A percentile compares a stretch with the other conserved stretches of the same genome.
Evolutionary conservation across 2,113 vertebrate species (phyloP).

Genomic region (Sigmodon hispidus): DNA sequence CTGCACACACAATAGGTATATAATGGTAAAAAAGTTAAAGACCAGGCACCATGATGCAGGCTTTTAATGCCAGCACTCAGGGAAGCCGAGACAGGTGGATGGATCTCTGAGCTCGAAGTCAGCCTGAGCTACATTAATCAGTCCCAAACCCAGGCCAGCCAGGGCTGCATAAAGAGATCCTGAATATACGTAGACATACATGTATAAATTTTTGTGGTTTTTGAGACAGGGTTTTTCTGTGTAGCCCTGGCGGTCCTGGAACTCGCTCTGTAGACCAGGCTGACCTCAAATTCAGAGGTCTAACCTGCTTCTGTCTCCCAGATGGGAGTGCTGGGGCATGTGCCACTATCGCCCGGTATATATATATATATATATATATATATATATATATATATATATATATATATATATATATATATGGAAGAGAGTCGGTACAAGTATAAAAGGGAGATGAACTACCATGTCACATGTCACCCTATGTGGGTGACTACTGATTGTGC

Average conservation of each 20-base stretch:
- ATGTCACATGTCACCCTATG: no score
- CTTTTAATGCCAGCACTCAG: background rate
- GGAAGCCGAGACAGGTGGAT: background rate
- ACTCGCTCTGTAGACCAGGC: no score
- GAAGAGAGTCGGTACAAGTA: background rate
- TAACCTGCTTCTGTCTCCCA: no score
- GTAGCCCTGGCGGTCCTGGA: background rate
- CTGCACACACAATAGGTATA: background rate
- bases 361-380: no score
- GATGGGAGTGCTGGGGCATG: background rate
- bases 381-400: no score
- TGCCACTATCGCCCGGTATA: background rate
- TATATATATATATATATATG: no score
- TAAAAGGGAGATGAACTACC: background rate
- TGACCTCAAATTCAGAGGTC: no score
- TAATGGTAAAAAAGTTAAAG: background rate
- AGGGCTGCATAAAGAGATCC: background rate
- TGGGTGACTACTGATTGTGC: background rate
- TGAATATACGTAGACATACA: background rate
- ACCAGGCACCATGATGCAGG: background rate
- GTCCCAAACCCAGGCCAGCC: background rate
- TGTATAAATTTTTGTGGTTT: background rate
- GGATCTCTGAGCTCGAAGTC: background rate
- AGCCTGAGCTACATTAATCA: background rate
- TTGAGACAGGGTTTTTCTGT: background rate